These are phyloP conservation scores for Halcyon malimbica DNA, from an alignment of 2,113 vertebrate genomes.

Conservation along the genomic window DNA sequence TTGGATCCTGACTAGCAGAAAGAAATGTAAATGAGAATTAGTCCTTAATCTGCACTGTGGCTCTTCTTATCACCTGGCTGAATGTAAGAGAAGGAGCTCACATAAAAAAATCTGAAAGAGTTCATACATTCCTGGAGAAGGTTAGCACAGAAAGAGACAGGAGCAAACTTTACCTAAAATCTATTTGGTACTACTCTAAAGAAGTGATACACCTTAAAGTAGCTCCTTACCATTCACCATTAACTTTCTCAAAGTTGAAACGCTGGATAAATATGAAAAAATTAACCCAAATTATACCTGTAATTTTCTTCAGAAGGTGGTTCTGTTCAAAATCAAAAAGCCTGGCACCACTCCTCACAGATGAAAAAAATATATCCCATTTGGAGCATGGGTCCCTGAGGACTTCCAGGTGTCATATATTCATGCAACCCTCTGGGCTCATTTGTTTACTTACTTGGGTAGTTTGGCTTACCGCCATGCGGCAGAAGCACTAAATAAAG, in stretches of 20 bases:
- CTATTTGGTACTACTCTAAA: not conserved
- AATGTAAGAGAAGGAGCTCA: not conserved
- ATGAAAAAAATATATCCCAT: not conserved
- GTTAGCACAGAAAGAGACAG: not conserved
- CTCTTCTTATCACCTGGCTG: not conserved
- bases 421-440: not conserved
- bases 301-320: not conserved
- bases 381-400: not conserved
- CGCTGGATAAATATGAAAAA: not conserved
- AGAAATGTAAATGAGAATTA: not conserved
- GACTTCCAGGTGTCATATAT: not conserved
- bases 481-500: slow-evolving; percentile 15
- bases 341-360: not conserved
- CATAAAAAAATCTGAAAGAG: not conserved
- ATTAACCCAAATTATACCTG: not conserved
- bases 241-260: not conserved
- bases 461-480: not conserved
- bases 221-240: not conserved
- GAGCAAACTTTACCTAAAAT: not conserved
- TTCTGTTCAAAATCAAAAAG: not conserved
- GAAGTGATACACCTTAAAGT: not conserved
- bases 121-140: not conserved
- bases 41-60: not conserved
- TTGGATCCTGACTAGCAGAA: not conserved
- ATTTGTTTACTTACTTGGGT: slow-evolving; percentile 15